Base-by-base conservation (phyloP, 2,113 vertebrate genomes). In the Bubo bubo region DNA sequence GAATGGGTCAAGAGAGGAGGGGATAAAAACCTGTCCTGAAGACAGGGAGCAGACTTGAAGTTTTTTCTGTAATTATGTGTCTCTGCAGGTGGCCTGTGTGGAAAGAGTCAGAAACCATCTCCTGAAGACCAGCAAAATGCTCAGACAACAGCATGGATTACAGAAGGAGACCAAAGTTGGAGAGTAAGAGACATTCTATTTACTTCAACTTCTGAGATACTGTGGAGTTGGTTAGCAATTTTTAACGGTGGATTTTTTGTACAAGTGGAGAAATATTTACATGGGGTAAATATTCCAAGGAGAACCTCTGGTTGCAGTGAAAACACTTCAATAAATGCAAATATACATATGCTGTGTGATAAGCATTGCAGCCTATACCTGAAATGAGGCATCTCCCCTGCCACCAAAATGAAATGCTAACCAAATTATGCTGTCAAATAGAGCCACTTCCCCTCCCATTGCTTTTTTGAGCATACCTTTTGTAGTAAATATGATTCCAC, bases 91-190 rank as follows among this genome's bases (percentile, higher is more conserved):
- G 43, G 95, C 97, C 47, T 98, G 97, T 47, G 56, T 97, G 45
- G 88, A 90, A 58, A 97, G 97, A 91, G 93, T 99, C 45, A 98
- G 98, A 97, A 98, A 95, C 68, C 97, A 98, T 75, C 98, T 99
- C 52, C 97, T 99, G 74, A 99, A 99, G 98, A 98, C 98, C 55
- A 98, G 98, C 92, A 99, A 98, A 97, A 97, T 95, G 47, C 97
- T 99, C 89, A 98, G 99, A 49, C 99, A 99, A 39, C 97, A 98
- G 24, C 97, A 99, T n/a, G 92, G 97, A 45, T 88, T 91, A 43
- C 97, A 99, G 87, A 98, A 97, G 88, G 98, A 99, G n/a, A 74
- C 92, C 74, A 99, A 99, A 99, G 97, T 99, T 96, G 98, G 98
- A 98, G 99, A 99, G 99, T 99, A 98, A 92, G 99, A 89, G 64